Evolutionary conservation across 2,888 invertebrate genomes (phyloP), one percentile per base, ranked within the genome.

Genomic region (Catocala sponsa): DNA sequence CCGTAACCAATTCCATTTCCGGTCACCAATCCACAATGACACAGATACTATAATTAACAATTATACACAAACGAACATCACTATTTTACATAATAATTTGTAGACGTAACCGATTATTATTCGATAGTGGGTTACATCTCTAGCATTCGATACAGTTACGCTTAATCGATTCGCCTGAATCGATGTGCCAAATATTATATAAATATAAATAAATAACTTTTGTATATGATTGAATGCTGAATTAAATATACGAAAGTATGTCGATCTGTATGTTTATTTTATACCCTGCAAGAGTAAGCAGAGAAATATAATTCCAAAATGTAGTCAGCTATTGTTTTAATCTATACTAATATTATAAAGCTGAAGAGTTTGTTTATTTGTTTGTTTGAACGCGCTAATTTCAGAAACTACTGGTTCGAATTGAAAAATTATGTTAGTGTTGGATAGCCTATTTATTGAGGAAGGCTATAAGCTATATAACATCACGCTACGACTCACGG

Each of bases 161-260:
- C 56, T 59, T 9, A 68, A 70, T 75, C 46, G 63, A 75, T 74
- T 72, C 42, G 53, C 72, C 72, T 65, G 38, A 65, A 63, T 65
- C 44, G 54, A 15, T 61, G 67, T 64, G 58, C 58, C 54, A 50
- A 55, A 70, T 64, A 57, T 62, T 70, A 65, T 33, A 42, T 55
- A 64, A 60, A 58, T 4, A 32, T 6, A 32, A 48, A 35, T 50
- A 50, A 13, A 0, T 9, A 11, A 6, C 25, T 1, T 50, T 12
- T 35, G 11, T 33, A 13, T 13, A 7, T 12, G 12, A 48, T 5
- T 33, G 48, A 25, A 25, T 48, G 48, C n/a, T 25, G n/a, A 11
- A 11, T 48, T 48, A 10, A 13, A 25, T 32, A 1, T 25, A 9
- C 7, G 7, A 48, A 48, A 48, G 48, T 46, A 10, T 15, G 46